A percentile compares a stretch with the other conserved stretches of the same genome.
phyloP scores from a whole-genome alignment of 2,888 invertebrate genomes.

The Apamea anceps region DNA sequence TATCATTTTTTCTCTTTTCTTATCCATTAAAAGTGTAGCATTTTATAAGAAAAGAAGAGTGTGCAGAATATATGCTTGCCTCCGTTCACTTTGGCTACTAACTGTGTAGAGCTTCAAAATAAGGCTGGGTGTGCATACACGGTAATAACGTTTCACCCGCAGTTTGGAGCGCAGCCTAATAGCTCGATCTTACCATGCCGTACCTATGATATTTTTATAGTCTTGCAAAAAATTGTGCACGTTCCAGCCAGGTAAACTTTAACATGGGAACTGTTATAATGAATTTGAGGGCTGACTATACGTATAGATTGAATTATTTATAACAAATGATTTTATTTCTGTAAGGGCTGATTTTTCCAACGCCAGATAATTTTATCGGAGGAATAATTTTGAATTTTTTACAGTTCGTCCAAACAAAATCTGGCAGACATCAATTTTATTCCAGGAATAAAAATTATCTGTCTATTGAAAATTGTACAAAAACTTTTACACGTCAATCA shows the following conservation, averaged over 20 bases:
- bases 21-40: neutral
- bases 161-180: conserved; percentile 70
- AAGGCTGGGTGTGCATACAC: conserved; percentile 56
- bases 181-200: conserved; percentile 48
- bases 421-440: no score
- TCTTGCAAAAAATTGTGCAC: conserved; percentile 30
- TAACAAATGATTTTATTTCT: no score
- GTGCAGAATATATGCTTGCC: neutral
- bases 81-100: conserved; percentile 3
- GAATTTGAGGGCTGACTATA: neutral
- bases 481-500: no score
- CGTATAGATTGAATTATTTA: neutral
- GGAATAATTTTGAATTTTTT: no score
- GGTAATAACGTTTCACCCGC: conserved; percentile 47
- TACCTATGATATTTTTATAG: conserved; percentile 51
- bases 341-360: no score
- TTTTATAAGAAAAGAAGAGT: neutral
- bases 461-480: no score
- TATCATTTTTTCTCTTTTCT: neutral
- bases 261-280: neutral
- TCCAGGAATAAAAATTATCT: no score
- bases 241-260: neutral
- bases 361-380: no score
- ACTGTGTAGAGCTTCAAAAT: conserved; percentile 34
- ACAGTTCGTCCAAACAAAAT: no score